These are phyloP conservation scores for Leptinotarsa defecta DNA, from an alignment of 1,140 invertebrate genomes.

Conservation along the genomic window DNA sequence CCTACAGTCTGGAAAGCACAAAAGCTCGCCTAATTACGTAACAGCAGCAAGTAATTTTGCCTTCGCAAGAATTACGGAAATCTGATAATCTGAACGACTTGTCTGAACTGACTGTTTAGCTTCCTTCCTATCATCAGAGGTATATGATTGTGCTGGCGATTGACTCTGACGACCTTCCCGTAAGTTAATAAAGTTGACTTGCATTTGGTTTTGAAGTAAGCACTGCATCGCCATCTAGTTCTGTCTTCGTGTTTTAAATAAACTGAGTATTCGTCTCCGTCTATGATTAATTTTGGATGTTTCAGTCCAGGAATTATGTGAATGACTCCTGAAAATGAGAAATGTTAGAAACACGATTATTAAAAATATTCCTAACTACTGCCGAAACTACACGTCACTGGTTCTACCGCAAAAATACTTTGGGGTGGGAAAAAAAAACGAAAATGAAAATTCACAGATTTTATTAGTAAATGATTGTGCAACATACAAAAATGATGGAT, in stretches of 20 bases:
- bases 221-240: slow-evolving; percentile 37
- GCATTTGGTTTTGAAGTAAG: slow-evolving; percentile 47
- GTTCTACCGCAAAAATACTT: background rate
- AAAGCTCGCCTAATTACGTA: too few species aligned
- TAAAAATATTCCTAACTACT: background rate
- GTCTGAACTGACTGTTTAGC: slow-evolving; percentile 29
- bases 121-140: slow-evolving; percentile 16
- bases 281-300: slow-evolving; percentile 38
- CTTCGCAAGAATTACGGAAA: background rate
- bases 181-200: slow-evolving; percentile 41
- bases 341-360: background rate
- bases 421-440: background rate
- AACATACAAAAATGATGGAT: too few species aligned
- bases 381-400: background rate
- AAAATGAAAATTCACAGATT: background rate
- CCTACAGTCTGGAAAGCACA: too few species aligned
- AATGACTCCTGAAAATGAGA: slow-evolving; percentile 35
- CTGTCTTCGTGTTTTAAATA: slow-evolving; percentile 21
- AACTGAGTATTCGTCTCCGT: slow-evolving; percentile 30
- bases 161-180: slow-evolving; percentile 36
- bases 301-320: slow-evolving; percentile 35
- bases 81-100: slow-evolving; percentile 36
- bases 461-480: background rate
- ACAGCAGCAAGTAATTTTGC: too few species aligned
- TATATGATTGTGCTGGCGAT: slow-evolving; percentile 41